phyloP scores from a whole-genome alignment of 2,113 vertebrate genomes.

The Arizona elegans region DNA sequence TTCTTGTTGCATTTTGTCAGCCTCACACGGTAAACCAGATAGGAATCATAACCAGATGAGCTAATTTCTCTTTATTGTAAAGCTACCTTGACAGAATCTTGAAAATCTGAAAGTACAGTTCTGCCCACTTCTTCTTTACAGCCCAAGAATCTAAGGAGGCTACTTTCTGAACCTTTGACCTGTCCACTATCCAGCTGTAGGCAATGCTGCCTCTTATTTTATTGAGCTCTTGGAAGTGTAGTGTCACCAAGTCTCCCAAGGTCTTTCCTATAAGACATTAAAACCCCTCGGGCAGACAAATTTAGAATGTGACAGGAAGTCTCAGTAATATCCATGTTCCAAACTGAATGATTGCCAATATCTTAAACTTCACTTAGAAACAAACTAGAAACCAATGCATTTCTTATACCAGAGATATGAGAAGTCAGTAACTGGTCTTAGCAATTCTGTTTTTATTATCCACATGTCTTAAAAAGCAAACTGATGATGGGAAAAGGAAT shows the following conservation, averaged over 20 bases:
- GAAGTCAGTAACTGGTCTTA: not conserved
- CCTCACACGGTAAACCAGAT: not conserved
- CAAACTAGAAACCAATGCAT: not conserved
- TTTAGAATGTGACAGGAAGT: not conserved
- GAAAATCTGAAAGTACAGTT: not conserved
- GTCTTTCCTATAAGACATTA: not conserved
- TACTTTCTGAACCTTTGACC: not conserved
- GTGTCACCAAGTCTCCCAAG: too few species aligned
- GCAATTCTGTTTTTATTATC: not conserved
- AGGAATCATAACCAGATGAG: not conserved
- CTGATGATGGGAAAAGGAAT: not conserved
- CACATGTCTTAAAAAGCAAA: not conserved
- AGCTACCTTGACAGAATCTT: not conserved
- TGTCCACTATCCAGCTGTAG: not conserved
- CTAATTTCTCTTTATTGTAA: not conserved
- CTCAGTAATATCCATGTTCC: not conserved
- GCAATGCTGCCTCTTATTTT: not conserved
- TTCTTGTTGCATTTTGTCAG: not conserved
- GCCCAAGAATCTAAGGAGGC: not conserved
- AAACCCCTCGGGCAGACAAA: not conserved
- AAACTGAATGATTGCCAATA: not conserved
- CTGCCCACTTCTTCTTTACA: not conserved
- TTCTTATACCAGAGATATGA: not conserved
- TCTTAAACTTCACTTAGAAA: not conserved
- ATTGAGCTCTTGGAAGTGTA: not conserved